Evolutionary conservation across 2,113 vertebrate species (phyloP), one percentile per base, ranked within the genome.

Genomic region (Eonycteris spelaea): DNA sequence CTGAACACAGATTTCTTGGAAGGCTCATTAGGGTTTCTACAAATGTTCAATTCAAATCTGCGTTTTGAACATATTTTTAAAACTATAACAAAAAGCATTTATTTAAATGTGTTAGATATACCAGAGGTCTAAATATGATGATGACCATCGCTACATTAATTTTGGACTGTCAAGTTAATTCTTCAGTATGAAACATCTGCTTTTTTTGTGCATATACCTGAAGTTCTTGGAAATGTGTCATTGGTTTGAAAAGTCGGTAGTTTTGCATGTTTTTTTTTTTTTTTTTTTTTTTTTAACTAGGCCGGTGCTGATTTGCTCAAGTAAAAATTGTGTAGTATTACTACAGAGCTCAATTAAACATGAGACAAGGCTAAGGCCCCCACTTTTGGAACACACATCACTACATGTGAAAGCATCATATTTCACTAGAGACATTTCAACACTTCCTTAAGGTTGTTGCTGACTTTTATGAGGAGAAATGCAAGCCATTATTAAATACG

Each of bases 21-120:
- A 79, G 13, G 3, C 14, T 83, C 35, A 91, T 89, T 67, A 35
- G 57, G 16, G 86, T 79, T 94, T 94, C 45, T 93, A 77, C 38
- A 79, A 70, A 94, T 53, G 16, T n/a, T 78, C 79, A 38, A 53
- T 80, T 95, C 53, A 86, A 87, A 61, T 63, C 22, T 83, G 45
- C 79, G 16, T 86, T 92, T 86, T 84, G 65, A 90, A 74, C 77
- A 65, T 84, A 53, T 87, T 96, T 83, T 19, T 70, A 86, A 73
- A 68, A 43, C 24, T 40, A 5, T 33, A 86, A 90, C 35, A 63
- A 90, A 86, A 90, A 74, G 14, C 48, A 78, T 83, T 48, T 55
- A 55, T 48, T 45, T 61, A 83, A 80, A 63, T 48, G 30, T 73
- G 35, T 75, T 88, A 26, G 30, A 13, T 38, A 68, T 30, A 71